Evolutionary conservation across 2,888 invertebrate genomes (phyloP).

Genomic region (Thecophora atra): DNA sequence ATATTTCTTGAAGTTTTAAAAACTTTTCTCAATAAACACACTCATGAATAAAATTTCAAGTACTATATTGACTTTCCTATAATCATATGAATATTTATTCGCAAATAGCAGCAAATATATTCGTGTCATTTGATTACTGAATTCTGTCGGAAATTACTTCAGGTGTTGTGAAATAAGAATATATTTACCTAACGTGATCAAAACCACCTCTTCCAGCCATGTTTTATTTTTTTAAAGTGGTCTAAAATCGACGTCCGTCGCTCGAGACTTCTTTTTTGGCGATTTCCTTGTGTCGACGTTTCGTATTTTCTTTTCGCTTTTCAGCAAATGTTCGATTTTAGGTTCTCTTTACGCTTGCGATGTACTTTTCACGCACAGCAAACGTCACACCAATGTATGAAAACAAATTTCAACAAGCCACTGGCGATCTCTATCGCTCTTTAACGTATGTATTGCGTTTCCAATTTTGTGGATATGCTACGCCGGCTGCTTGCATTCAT

Average conservation of each 20-base stretch:
- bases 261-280: constrained; percentile 37
- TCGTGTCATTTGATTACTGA: constrained; percentile 40
- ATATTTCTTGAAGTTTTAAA: constrained; percentile 18
- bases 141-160: background rate
- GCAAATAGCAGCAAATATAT: background rate
- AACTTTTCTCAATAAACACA: constrained; percentile 45
- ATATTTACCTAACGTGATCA: constrained; percentile 83
- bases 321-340: constrained; percentile 23
- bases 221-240: constrained; percentile 71
- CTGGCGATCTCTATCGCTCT: constrained; percentile 30
- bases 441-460: background rate
- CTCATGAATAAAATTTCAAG: constrained; percentile 49
- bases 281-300: constrained; percentile 38
- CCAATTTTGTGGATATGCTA: constrained; percentile 30
- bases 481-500: constrained; percentile 26
- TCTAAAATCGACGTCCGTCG: constrained; percentile 47
- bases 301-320: constrained; percentile 28
- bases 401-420: background rate
- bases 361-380: background rate
- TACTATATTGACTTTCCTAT: constrained; percentile 9
- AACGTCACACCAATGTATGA: background rate
- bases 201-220: constrained; percentile 90
- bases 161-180: constrained; percentile 35
- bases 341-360: background rate
- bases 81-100: background rate